phyloP scores from a whole-genome alignment of 1,140 invertebrate genomes.

The Pseudomyrmex dendroicus region DNA sequence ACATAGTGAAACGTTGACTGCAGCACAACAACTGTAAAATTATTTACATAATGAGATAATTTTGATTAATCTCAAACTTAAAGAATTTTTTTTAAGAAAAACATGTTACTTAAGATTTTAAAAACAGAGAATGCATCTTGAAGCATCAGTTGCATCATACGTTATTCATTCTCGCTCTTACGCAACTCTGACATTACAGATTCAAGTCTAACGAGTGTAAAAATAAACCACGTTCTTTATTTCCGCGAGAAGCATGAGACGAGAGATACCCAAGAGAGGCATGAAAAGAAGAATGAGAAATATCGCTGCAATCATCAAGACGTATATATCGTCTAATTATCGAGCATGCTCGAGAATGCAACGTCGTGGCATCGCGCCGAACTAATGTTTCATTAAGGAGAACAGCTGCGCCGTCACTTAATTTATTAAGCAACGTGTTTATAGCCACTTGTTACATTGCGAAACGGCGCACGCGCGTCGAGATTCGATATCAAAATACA shows the following conservation, averaged over 20 bases:
- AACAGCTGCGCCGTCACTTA: conserved; percentile 84
- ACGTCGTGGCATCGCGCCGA: conserved; percentile 74
- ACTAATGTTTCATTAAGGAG: conserved; percentile 85
- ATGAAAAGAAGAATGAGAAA: conserved; percentile 19
- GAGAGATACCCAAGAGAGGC: conserved; percentile 5
- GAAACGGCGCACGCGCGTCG: conserved; percentile 45
- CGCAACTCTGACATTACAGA: not conserved
- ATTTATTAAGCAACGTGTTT: conserved; percentile 84
- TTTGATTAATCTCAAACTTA: no score
- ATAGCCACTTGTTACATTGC: conserved; percentile 62
- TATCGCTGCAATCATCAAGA: conserved; percentile 31
- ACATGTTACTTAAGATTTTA: no score
- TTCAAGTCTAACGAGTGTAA: conserved; percentile 16
- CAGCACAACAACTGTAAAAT: no score
- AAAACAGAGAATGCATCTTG: no score
- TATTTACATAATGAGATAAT: no score
- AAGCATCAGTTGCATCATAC: no score
- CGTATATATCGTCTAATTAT: conserved; percentile 32
- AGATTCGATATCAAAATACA: conserved; percentile 18
- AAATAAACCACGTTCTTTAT: conserved; percentile 18
- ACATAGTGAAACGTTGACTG: no score
- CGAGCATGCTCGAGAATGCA: conserved; percentile 35
- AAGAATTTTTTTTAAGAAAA: no score
- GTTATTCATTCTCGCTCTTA: not conserved
- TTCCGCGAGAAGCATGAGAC: conserved; percentile 27